Evolutionary conservation across 2,113 vertebrate genomes (phyloP).

Genomic region (Antigone vipio): DNA sequence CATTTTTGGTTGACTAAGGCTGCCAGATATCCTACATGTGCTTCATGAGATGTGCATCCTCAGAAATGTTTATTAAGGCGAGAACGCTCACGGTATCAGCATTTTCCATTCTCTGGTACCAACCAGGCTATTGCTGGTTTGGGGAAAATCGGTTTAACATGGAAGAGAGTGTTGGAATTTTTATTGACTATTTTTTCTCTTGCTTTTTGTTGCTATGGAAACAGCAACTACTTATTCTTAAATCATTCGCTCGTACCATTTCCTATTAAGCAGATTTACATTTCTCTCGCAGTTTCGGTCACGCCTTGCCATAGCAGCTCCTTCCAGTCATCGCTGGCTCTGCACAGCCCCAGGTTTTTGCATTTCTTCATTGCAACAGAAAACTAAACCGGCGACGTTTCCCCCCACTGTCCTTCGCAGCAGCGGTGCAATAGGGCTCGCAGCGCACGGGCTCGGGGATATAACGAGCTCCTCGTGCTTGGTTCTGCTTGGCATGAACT

Average conservation of each 20-base stretch:
- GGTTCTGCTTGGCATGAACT: not conserved
- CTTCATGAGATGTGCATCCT: not conserved
- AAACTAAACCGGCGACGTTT: not conserved
- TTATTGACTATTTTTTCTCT: not conserved
- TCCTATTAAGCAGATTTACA: not conserved
- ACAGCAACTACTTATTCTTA: not conserved
- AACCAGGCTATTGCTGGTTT: not conserved
- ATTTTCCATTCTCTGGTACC: not conserved
- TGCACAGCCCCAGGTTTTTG: not conserved
- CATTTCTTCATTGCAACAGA: not conserved
- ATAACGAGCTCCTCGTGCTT: not conserved
- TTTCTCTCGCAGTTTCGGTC: not conserved
- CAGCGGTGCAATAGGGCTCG: not conserved
- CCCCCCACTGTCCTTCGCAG: accelerated
- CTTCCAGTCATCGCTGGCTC: accelerated
- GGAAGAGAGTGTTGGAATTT: not conserved
- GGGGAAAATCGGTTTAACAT: not conserved
- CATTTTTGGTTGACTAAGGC: not conserved
- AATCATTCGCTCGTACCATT: not conserved
- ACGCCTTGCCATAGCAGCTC: not conserved
- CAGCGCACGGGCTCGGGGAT: accelerated
- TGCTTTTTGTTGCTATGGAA: not conserved
- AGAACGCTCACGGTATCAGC: not conserved
- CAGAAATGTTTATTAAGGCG: not conserved
- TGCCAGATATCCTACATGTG: not conserved